Conservation (phyloP, 2,113 vertebrate genomes). For the Macheiramphus alcinus region DNA sequence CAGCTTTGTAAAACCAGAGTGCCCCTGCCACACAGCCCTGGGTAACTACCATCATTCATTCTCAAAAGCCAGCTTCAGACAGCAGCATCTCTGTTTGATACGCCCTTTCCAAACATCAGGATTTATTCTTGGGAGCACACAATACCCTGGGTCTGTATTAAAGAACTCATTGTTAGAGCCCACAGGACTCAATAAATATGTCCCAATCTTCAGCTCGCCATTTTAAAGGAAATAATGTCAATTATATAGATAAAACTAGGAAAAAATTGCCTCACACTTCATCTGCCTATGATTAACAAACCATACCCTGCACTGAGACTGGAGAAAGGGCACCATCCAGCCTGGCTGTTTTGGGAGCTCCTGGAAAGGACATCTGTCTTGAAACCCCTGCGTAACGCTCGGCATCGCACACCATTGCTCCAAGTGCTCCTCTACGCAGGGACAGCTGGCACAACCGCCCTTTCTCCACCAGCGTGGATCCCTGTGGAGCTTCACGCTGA, state of each 20-base stretch:
- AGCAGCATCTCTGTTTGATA: not conserved
- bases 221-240: conserved; percentile 7
- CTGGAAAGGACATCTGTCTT: not conserved
- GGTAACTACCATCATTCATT: not conserved
- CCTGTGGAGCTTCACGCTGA: not conserved
- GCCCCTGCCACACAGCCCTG: not conserved
- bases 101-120: not conserved
- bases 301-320: not conserved
- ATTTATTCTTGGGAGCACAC: conserved; percentile 3
- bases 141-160: not conserved
- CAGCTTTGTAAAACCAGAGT: not conserved
- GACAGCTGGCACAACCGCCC: not conserved
- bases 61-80: conserved; percentile 2
- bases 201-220: not conserved
- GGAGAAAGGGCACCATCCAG: not conserved
- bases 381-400: not conserved
- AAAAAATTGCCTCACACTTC: not conserved
- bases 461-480: not conserved
- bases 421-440: not conserved
- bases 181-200: not conserved
- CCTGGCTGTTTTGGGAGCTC: not conserved
- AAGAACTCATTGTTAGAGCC: not conserved
- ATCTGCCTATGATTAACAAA: not conserved
- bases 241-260: not conserved
- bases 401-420: not conserved